Evolutionary conservation across 2,888 invertebrate species (phyloP).

Genomic region (Philereme vetulata): DNA sequence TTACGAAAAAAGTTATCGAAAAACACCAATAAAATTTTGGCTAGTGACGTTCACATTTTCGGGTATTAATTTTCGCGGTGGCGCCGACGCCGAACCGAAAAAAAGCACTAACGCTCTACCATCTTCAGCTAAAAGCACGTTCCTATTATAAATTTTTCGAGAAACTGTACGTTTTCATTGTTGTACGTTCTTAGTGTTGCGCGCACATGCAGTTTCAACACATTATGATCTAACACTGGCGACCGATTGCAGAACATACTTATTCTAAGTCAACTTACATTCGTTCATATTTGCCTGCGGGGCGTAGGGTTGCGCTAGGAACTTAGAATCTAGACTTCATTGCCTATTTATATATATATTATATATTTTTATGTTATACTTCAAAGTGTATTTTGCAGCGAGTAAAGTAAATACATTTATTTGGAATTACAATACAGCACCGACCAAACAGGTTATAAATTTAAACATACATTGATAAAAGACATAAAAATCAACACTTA

Average conservation of each 20-base stretch:
- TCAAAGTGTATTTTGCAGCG: neutral
- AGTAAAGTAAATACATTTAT: too few relatives aligned
- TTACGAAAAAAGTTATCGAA: constrained; percentile 28
- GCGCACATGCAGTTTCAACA: constrained; percentile 82
- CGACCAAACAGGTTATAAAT: too few relatives aligned
- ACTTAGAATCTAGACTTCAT: constrained; percentile 51
- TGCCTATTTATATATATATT: constrained; percentile 12
- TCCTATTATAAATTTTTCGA: constrained; percentile 48
- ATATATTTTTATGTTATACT: constrained; percentile 19
- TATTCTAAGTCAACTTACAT: constrained; percentile 85
- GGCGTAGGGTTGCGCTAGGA: constrained; percentile 78
- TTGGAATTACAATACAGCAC: too few relatives aligned
- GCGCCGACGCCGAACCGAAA: constrained; percentile 32
- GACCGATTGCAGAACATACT: constrained; percentile 83
- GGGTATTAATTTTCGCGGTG: constrained; percentile 27
- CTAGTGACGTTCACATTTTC: constrained; percentile 33
- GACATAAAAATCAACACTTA: too few relatives aligned
- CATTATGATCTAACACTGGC: constrained; percentile 84
- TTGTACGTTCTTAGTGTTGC: constrained; percentile 62
- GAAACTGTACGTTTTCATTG: constrained; percentile 68
- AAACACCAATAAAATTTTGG: constrained; percentile 24
- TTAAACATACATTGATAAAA: too few relatives aligned
- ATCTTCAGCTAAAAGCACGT: constrained; percentile 27
- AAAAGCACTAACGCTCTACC: constrained; percentile 29
- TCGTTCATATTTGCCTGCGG: constrained; percentile 84